Evolutionary conservation across 2,113 vertebrate genomes (phyloP), one percentile per base, ranked within the genome.

Genomic region (Phrynosoma blainvillii): DNA sequence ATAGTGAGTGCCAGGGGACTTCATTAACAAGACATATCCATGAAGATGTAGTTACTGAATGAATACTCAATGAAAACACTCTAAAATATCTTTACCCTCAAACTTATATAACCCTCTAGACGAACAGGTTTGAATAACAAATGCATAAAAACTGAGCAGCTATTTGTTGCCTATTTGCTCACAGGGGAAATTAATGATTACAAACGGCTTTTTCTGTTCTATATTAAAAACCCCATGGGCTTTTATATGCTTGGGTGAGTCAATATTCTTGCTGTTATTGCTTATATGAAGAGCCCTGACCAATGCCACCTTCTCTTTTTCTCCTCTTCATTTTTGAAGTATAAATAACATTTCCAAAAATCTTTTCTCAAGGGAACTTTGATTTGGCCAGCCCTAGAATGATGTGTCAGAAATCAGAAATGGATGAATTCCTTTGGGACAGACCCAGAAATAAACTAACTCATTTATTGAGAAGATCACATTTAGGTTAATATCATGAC

Each of bases 31-130:
- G 36, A 82, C 30, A 40, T 65, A 36, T 68, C 54, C 59, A 66
- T 7, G 20, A 32, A 16, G 32, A 40, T 66, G 59, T 40, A 82
- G 36, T 68, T 47, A 68, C 3, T 25, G 65, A 82, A 82, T 42
- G 80, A 66, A 82, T 66, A 66, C 36, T 82, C 36, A 82, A 68
- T 68, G 80, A 82, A 82, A 82, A 82, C 32, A 27, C 62, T 82
- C 62, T 68, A 21, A 68, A 82, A 82, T 68, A 82, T 30, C 11
- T 82, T 68, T 82, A 68, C 62, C 36, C 36, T 82, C 36, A 66
- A 66, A 82, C 65, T 82, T 68, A 32, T 21, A 82, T 32, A 68
- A 68, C 36, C 62, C 62, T 82, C 62, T 7, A 68, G 80, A 66
- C 18, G 36, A 82, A 68, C 32, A 82, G 32, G 65, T 82, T 82